A percentile compares a stretch with the other conserved stretches of the same genome.
Conservation (phyloP, 2,113 vertebrate species). For the Peromyscus polionotus region DNA sequence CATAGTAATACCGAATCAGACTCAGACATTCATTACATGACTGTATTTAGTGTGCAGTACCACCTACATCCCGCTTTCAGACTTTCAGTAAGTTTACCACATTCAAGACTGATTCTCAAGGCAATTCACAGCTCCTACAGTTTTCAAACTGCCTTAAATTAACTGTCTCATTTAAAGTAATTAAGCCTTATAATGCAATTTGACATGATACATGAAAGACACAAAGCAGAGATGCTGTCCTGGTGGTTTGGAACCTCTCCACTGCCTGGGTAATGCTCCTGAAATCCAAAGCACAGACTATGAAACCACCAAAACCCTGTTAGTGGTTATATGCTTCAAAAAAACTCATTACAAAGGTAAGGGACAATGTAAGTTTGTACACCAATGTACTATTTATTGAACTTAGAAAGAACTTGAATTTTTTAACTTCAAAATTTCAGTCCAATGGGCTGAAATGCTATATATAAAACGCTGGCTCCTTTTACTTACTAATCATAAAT, state of each 20-base stretch:
- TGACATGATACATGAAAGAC: background rate
- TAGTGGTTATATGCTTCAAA: conserved; percentile 48
- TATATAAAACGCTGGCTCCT: conserved; percentile 53
- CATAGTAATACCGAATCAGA: conserved; percentile 33
- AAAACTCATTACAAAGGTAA: conserved; percentile 73
- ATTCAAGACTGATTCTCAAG: conserved; percentile 22
- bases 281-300: conserved; percentile 27
- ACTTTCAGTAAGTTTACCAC: conserved; percentile 5
- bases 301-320: conserved; percentile 44
- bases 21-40: background rate
- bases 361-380: conserved; percentile 74
- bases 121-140: conserved; percentile 2
- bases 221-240: background rate
- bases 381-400: conserved; percentile 76
- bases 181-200: background rate
- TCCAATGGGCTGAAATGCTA: conserved; percentile 61
- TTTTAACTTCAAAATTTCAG: conserved; percentile 69
- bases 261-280: background rate
- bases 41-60: conserved; percentile 46
- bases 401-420: conserved; percentile 69
- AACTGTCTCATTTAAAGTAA: conserved; percentile 8
- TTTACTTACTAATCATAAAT: conserved; percentile 58
- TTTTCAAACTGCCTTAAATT: conserved; percentile 62
- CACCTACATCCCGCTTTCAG: conserved; percentile 40
- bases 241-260: background rate